Percentiles rank a stretch among this genome's conserved stretches.
Conservation (phyloP, 2,797 vertebrate species). For the Chromis chromis region DNA sequence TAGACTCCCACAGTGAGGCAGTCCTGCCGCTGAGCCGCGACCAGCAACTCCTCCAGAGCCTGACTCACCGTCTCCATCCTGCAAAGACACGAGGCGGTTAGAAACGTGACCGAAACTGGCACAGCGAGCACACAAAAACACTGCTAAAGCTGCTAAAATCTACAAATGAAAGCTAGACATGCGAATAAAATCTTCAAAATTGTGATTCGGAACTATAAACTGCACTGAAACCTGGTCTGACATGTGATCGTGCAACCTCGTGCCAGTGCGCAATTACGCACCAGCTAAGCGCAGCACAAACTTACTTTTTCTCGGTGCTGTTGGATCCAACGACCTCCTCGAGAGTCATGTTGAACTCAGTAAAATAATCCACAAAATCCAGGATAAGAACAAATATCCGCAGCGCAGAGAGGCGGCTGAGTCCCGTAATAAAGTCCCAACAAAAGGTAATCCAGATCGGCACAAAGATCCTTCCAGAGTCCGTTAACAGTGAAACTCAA, state of each 20-base stretch:
- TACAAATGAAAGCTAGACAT: too few species aligned
- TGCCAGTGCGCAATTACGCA: slow-evolving; percentile 13
- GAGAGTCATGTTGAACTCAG: slow-evolving; percentile 90
- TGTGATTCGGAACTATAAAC: too few species aligned
- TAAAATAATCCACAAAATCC: slow-evolving; percentile 83
- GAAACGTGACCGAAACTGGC: slow-evolving; percentile 5
- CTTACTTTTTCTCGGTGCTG: slow-evolving; percentile 89
- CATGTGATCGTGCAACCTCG: not conserved
- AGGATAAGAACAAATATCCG: slow-evolving; percentile 59
- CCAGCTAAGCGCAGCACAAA: slow-evolving; percentile 9
- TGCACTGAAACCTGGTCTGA: too few species aligned
- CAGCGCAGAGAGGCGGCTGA: slow-evolving; percentile 44
- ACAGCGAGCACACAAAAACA: not conserved
- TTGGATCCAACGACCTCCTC: slow-evolving; percentile 90
- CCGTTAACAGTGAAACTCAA: not conserved
- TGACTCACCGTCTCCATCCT: slow-evolving; percentile 91
- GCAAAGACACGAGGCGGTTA: slow-evolving; percentile 45
- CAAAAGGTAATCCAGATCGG: slow-evolving; percentile 64
- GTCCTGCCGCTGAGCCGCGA: slow-evolving; percentile 87
- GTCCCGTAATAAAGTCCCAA: slow-evolving; percentile 31
- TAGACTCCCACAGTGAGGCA: slow-evolving; percentile 91
- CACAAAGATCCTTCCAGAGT: slow-evolving; percentile 6
- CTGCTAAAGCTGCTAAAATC: not conserved
- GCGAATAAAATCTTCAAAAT: too few species aligned
- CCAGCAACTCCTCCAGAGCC: slow-evolving; percentile 91